Conservation (phyloP, 2,113 vertebrate genomes). For the Camelus bactrianus region DNA sequence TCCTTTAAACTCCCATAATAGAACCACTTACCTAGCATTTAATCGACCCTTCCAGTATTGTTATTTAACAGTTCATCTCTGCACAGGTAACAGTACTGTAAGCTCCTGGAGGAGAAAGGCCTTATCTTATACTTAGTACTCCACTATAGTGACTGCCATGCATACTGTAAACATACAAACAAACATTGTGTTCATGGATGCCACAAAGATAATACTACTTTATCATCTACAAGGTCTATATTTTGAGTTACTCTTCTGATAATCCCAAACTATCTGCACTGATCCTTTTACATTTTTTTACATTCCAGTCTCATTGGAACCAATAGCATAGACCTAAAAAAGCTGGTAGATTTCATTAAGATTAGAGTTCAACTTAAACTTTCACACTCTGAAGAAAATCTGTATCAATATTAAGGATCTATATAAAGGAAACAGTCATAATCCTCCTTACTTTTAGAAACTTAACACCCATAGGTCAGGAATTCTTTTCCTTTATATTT, state of each 20-base stretch:
- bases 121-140: background rate
- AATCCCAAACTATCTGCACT: background rate
- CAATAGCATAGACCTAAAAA: background rate
- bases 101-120: background rate
- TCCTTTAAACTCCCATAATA: background rate
- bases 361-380: background rate
- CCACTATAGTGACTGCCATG: background rate
- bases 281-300: background rate
- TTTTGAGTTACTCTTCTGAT: background rate
- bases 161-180: background rate
- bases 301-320: background rate
- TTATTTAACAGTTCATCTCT: slow-evolving; percentile 9
- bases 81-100: background rate
- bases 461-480: background rate
- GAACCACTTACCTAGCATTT: background rate
- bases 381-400: slow-evolving; percentile 33
- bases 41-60: background rate
- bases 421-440: slow-evolving; percentile 3
- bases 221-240: background rate
- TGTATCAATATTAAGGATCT: slow-evolving; percentile 8
- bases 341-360: background rate
- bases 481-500: slow-evolving; percentile 30
- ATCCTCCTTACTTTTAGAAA: slow-evolving; percentile 11
- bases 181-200: background rate
- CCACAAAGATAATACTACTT: slow-evolving; percentile 44